phyloP scores from a whole-genome alignment of 2,797 vertebrate genomes.

The Hylomyscus alleni region DNA sequence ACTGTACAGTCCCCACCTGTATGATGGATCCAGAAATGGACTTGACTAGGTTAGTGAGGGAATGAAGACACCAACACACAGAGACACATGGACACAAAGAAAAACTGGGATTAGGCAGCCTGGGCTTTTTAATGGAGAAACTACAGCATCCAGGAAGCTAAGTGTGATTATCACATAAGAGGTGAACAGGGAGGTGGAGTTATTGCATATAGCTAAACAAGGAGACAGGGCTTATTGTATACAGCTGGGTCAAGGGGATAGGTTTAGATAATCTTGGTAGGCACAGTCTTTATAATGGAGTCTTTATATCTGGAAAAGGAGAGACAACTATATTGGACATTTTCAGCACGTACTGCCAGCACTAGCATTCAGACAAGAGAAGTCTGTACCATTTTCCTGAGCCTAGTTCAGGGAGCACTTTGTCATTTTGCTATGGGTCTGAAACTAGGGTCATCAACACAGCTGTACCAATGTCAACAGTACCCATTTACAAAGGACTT shows the following conservation, averaged over 20 bases:
- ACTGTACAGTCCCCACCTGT: background rate
- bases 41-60: background rate
- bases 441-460: background rate
- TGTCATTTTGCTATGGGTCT: background rate
- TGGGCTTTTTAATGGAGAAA: background rate
- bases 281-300: background rate
- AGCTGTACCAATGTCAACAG: background rate
- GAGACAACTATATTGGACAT: too few relatives aligned
- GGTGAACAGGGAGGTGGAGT: background rate
- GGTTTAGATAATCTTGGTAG: background rate
- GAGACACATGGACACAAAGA: background rate
- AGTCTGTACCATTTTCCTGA: background rate
- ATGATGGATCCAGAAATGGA: background rate
- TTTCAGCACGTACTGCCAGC: background rate
- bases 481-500: background rate
- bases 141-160: background rate
- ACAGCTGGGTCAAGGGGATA: background rate
- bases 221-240: background rate
- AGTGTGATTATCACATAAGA: background rate
- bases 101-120: background rate
- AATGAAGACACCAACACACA: background rate
- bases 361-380: background rate
- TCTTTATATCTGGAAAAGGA: too few relatives aligned
- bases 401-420: too few relatives aligned
- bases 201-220: background rate